These are phyloP conservation scores for Hippopotamus amphibius DNA, from an alignment of 2,113 vertebrate species.

Conservation along the genomic window DNA sequence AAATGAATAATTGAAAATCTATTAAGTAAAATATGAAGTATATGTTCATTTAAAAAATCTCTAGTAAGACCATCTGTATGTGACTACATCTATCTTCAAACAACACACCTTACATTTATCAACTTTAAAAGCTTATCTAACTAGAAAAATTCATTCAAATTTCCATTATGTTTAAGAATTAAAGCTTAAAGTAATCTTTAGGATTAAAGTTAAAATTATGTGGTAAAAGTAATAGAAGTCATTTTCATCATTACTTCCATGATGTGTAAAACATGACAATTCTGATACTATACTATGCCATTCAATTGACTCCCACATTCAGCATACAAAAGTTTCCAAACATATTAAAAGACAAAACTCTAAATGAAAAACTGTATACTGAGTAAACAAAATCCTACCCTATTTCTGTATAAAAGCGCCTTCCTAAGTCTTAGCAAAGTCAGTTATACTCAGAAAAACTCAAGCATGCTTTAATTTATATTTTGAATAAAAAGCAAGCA, in stretches of 20 bases:
- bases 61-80: fast-evolving
- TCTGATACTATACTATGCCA: conserved; percentile 34
- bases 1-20: conserved; percentile 45
- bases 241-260: conserved; percentile 71
- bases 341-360: not conserved
- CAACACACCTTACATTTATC: not conserved
- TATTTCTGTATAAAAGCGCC: not conserved
- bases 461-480: not conserved
- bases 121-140: not conserved
- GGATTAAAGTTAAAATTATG: conserved; percentile 8
- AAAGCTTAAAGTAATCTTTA: conserved; percentile 43
- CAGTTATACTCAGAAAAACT: not conserved
- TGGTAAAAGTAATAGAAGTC: conserved; percentile 62
- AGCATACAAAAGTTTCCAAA: not conserved
- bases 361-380: not conserved
- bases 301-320: not conserved
- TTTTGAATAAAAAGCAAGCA: conserved; percentile 24
- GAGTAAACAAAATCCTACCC: not conserved
- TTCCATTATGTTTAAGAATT: conserved; percentile 49
- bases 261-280: not conserved
- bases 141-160: conserved; percentile 30
- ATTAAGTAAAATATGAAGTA: conserved; percentile 22
- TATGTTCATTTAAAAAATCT: not conserved
- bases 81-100: not conserved
- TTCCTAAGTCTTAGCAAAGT: conserved; percentile 33